Evolutionary conservation across 2,797 vertebrate genomes (phyloP).

Genomic region (Garrulus glandarius): DNA sequence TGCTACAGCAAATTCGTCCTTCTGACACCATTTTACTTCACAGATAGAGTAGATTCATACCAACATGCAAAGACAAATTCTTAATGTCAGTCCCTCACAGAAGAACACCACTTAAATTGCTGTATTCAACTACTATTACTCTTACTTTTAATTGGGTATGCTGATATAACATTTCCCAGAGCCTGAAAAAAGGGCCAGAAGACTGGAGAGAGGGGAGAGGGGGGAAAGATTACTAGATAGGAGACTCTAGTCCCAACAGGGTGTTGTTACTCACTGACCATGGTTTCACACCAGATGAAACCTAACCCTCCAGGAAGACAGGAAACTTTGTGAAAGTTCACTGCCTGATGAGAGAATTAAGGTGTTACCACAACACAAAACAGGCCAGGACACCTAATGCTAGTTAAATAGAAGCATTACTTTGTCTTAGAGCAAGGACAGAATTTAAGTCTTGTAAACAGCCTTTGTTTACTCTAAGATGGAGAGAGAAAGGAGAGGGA

Average conservation of each 20-base stretch:
- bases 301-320: neutral
- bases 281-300: neutral
- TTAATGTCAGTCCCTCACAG: neutral
- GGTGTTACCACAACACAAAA: neutral
- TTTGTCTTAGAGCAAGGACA: neutral
- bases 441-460: neutral
- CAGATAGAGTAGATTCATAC: neutral
- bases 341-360: neutral
- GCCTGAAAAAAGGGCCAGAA: neutral
- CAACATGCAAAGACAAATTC: neutral
- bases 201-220: accelerated
- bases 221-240: neutral
- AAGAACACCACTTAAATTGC: neutral
- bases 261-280: neutral
- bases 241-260: neutral
- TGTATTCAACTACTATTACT: neutral
- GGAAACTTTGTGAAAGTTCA: neutral
- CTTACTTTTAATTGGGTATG: neutral
- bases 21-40: neutral
- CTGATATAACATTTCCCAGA: neutral
- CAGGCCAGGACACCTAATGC: neutral
- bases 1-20: neutral
- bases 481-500: neutral
- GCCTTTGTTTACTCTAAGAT: neutral
- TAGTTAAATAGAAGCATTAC: neutral